Conservation (phyloP, 2,888 invertebrate genomes). For the Melinopterus prodromus region DNA sequence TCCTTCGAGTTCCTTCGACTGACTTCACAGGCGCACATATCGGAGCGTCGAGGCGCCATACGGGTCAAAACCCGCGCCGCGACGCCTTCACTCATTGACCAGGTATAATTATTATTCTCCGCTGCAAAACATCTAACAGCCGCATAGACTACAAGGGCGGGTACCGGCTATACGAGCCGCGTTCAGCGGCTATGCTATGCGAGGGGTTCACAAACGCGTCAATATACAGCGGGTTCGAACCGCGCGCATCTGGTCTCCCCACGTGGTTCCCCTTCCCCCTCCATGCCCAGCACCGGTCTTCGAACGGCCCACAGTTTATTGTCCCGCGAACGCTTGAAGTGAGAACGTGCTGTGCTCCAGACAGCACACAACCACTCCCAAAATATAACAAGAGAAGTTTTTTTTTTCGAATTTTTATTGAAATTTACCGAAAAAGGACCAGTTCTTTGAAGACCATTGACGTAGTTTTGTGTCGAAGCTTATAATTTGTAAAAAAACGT, state of each 20-base stretch:
- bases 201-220: conserved; percentile 41
- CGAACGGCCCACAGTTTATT: conserved; percentile 49
- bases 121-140: conserved; percentile 33
- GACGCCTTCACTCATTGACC: conserved; percentile 48
- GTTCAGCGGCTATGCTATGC: conserved; percentile 31
- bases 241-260: conserved; percentile 52
- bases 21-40: not conserved
- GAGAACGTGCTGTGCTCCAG: conserved; percentile 36
- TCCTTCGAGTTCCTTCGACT: not conserved
- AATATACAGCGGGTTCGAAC: conserved; percentile 47
- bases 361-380: conserved; percentile 34
- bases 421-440: not conserved
- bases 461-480: conserved; percentile 35
- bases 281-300: conserved; percentile 47
- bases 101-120: conserved; percentile 50
- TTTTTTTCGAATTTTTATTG: not conserved
- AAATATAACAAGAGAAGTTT: not conserved
- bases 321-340: conserved; percentile 49
- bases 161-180: conserved; percentile 42
- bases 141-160: conserved; percentile 44
- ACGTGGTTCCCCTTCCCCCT: conserved; percentile 49
- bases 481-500: conserved; percentile 28
- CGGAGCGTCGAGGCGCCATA: conserved; percentile 14
- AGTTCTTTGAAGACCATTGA: not conserved
- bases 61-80: conserved; percentile 46